Evolutionary conservation across 2,888 invertebrate genomes (phyloP), one percentile per base, ranked within the genome.

Genomic region (Frankliniella intonsa): DNA sequence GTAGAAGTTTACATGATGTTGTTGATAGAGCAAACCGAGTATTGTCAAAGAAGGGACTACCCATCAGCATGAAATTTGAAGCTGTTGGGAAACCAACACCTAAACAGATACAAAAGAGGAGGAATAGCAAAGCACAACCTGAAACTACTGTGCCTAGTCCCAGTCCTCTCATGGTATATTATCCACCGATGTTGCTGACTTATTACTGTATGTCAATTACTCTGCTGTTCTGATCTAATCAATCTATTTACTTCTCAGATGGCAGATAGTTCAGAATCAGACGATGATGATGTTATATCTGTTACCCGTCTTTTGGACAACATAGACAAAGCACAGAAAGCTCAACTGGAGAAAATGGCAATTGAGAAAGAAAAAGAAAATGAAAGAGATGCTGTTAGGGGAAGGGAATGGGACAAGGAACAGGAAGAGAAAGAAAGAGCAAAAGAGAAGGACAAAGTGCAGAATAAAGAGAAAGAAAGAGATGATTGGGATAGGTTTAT

Each of bases 1-100:
- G 93, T 81, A 93, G 96, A 84, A 92, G 93, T 12, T 88, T 96
- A 82, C 91, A 93, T 85, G 96, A 93, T 88, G 90, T 93, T 86
- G 91, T 90, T 85, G 88, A 87, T 82, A 87, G 92, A 85, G 86
- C 69, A 69, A 69, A 69, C 22, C 69, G 69, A 0, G 22, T 69
- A 0, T n/a, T 22, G 22, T 69, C 69, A 22, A 69, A 69, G 10
- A 69, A 69, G 22, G 69, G 69, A n/a, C 22, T 69, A 69, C 69
- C 69, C 22, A 55, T 14, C 19, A 22, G 22, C 69, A 22, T 22
- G 22, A 69, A 69, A 69, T 69, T 69, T 8, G 69, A 69, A 69
- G n/a, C 69, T 69, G n/a, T 10, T 17, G 50, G 50, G 19, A 38
- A 69, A 22, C 62, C 9, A 62, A 38, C n/a, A 14, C 50, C n/a